These are phyloP conservation scores for Molossus alvarezi DNA, from an alignment of 2,797 vertebrate species.

Conservation along the genomic window DNA sequence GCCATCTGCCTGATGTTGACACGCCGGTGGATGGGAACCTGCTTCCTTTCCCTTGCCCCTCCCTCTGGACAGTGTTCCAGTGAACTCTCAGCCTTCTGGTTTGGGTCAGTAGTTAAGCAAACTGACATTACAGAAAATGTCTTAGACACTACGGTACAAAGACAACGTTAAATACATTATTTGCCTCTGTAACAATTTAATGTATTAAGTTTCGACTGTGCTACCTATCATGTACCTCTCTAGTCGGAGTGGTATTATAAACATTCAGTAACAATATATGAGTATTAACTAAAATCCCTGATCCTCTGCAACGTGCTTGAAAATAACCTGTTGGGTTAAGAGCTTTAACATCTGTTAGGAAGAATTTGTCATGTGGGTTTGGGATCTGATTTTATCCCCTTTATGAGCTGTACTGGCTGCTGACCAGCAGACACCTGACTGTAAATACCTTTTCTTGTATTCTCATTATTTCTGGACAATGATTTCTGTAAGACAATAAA, in stretches of 20 bases:
- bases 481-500: conserved; percentile 99
- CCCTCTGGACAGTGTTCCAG: conserved; percentile 89
- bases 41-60: conserved; percentile 68
- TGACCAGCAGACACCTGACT: conserved; percentile 95
- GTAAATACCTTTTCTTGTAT: conserved; percentile 95
- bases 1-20: conserved; percentile 88
- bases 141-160: conserved; percentile 99
- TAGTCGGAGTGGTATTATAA: conserved; percentile 90
- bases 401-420: conserved; percentile 94
- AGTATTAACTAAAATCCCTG: conserved; percentile 91
- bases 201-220: conserved; percentile 92
- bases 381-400: conserved; percentile 80
- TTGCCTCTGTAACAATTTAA: conserved; percentile 91
- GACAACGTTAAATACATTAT: conserved; percentile 93
- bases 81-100: conserved; percentile 88
- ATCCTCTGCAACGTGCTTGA: conserved; percentile 90
- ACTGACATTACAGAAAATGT: conserved; percentile 96
- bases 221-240: conserved; percentile 92
- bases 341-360: conserved; percentile 95
- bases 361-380: conserved; percentile 91
- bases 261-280: conserved; percentile 91
- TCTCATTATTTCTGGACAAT: conserved; percentile 97
- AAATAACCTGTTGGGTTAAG: conserved; percentile 93
- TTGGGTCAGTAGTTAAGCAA: conserved; percentile 89
- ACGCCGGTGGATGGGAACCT: conserved; percentile 89